phyloP scores from a whole-genome alignment of 2,888 invertebrate species.

The Melieria picta region DNA sequence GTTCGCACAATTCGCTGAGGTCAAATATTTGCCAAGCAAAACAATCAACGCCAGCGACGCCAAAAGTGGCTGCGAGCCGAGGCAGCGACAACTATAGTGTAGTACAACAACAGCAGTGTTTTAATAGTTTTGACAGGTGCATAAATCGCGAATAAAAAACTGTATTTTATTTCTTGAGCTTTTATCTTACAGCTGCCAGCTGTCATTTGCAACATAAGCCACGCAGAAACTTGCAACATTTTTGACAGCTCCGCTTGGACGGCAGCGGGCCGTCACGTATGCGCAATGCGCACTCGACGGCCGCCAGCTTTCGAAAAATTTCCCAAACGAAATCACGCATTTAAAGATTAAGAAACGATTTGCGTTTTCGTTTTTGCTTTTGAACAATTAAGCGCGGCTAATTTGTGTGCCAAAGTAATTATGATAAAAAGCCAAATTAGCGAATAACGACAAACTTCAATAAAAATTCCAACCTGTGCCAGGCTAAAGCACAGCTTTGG shows the following conservation, averaged over 20 bases:
- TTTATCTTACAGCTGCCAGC: constrained; percentile 31
- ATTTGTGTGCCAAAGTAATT: constrained; percentile 47
- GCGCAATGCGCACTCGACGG: background rate
- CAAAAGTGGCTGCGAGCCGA: background rate
- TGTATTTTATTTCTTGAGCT: background rate
- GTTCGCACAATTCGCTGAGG: background rate
- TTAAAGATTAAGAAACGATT: constrained; percentile 17
- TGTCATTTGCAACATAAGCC: constrained; percentile 40
- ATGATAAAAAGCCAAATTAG: constrained; percentile 45
- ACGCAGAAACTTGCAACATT: constrained; percentile 11
- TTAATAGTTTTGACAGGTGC: constrained; percentile 31
- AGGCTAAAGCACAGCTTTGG: background rate
- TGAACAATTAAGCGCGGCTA: constrained; percentile 25
- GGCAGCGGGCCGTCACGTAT: background rate
- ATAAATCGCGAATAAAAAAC: constrained; percentile 16
- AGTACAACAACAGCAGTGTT: background rate
- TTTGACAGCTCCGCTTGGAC: background rate
- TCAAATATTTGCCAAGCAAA: constrained; percentile 4
- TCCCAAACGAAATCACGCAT: constrained; percentile 33
- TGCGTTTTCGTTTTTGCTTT: constrained; percentile 11
- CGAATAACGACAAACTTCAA: background rate
- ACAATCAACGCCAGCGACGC: constrained; percentile 1
- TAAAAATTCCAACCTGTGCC: background rate
- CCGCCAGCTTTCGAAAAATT: constrained; percentile 34
- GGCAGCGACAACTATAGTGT: constrained; percentile 1